Evolutionary conservation across 2,888 invertebrate species (phyloP).

Genomic region (Agrilus biguttatus): DNA sequence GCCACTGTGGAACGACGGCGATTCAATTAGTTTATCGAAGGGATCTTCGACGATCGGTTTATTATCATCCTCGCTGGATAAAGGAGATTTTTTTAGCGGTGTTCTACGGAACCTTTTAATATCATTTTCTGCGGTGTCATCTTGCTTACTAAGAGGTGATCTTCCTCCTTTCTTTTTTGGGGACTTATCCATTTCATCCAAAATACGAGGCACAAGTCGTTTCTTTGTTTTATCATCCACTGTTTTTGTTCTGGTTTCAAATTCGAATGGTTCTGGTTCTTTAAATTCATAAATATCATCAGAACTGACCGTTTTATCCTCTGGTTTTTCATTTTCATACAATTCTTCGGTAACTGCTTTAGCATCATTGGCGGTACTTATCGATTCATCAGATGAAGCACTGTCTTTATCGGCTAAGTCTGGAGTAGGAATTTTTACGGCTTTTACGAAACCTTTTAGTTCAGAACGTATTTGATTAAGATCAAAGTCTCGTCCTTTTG

Average conservation of each 20-base stretch:
- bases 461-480: slow-evolving; percentile 74
- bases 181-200: slow-evolving; percentile 26
- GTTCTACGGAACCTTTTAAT: slow-evolving; percentile 13
- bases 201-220: slow-evolving; percentile 24
- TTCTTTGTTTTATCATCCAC: slow-evolving; percentile 27
- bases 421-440: slow-evolving; percentile 35
- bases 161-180: slow-evolving; percentile 21
- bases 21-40: slow-evolving; percentile 36
- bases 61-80: slow-evolving; percentile 16
- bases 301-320: slow-evolving; percentile 20
- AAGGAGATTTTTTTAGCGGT: slow-evolving; percentile 11
- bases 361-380: slow-evolving; percentile 15
- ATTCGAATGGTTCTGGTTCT: slow-evolving; percentile 77
- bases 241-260: slow-evolving; percentile 45
- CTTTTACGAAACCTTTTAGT: slow-evolving; percentile 61
- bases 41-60: slow-evolving; percentile 27
- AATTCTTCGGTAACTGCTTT: slow-evolving; percentile 12
- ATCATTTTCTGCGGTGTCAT: slow-evolving; percentile 10
- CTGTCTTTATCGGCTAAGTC: slow-evolving; percentile 20
- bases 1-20: slow-evolving; percentile 36
- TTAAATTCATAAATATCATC: slow-evolving; percentile 77
- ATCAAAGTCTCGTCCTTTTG: slow-evolving; percentile 64
- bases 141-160: slow-evolving; percentile 15
- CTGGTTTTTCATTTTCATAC: slow-evolving; percentile 11
- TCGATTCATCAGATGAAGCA: slow-evolving; percentile 22